Evolutionary conservation across 2,797 vertebrate genomes (phyloP), one percentile per base, ranked within the genome.

Genomic region (Morus bassanus): DNA sequence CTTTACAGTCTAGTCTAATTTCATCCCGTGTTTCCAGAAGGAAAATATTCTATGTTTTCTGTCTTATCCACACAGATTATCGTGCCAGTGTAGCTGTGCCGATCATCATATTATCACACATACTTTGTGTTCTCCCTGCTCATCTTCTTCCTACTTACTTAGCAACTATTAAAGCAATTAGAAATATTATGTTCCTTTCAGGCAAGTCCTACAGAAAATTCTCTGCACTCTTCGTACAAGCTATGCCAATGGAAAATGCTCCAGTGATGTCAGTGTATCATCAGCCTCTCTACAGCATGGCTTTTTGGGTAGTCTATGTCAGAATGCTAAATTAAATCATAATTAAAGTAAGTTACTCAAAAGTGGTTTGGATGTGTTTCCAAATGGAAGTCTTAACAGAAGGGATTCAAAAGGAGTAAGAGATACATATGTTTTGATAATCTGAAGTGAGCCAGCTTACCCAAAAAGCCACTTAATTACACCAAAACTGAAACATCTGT

Each of bases 401-500:
- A 74, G 48, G 24, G 64, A 89, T 94, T 92, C 68, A 77, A 91
- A 75, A 76, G 48, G 33, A 93, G 31, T 85, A 94, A 89, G 81
- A 94, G 74, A 93, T 79, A 94, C 56, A 74, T 82, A 64, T 88
- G 75, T 97, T 96, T 96, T 85, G 88, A 95, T 95, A 93, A 94
- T 95, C 51, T 95, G 93, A 94, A 95, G 86, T 53, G 70, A 95
- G 90, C 48, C 84, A 93, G 45, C 6, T 96, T 95, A 92, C 76
- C 81, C 93, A 51, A 93, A 94, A 95, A 96, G 84, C 67, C 84
- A 83, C 94, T 89, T 96, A 92, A 85, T 95, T 95, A 91, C 81
- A 96, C 94, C 74, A 89, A 75, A 89, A 95, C 56, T 92, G 68
- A 87, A 97, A 93, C 96, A 93, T 93, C 90, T 97, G 95, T 37